Base-by-base conservation (phyloP, 2,888 invertebrate genomes). In the Neoascia interrupta region DNA sequence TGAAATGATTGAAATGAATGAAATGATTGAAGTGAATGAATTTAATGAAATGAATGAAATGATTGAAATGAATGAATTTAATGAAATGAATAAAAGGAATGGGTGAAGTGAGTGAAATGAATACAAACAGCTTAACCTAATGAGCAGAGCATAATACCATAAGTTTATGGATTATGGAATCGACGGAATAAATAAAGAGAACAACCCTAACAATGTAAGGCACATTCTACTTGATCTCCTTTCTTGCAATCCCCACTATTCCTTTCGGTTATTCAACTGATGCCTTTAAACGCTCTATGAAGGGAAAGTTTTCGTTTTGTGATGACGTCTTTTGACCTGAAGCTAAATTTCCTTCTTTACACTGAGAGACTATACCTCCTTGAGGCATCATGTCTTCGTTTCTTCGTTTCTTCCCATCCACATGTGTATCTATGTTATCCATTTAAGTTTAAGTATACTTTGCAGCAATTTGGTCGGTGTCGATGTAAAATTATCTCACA, bases 401-500 rank as follows among this genome's bases (percentile, higher is more conserved):
- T 5, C 64, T 31, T 21, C 13, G 15, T 26, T 28, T 31, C 6
- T 49, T 15, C 70, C 41, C 36, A 64, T 6, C 31, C 64, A 72
- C 64, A 70, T 60, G 60, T 64, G 70, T 8, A 36, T 23, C 26
- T 26, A n/a, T 23, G 13, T 6, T 61, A 69, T 63, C 66, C 60
- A 72, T 79, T 79, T 79, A 72, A 79, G 58, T 66, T 66, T 58
- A 66, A 72, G 79, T 79, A 68, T 54, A 66, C 66, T 72, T 61
- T 56, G 15, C 16, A 79, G 43, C 79, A 68, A 79, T 79, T 73
- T 68, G 61, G 73, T 68, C 51, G 66, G 73, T 79, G 79, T 79
- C 79, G 79, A 73, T 79, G 79, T 73, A 79, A 79, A 79, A 79
- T 79, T 79, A 79, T 79, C 73, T 79, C 60, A 49, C 73, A 69